These are phyloP conservation scores for Stegana nigrithorax DNA, from an alignment of 2,888 invertebrate species.

Conservation along the genomic window DNA sequence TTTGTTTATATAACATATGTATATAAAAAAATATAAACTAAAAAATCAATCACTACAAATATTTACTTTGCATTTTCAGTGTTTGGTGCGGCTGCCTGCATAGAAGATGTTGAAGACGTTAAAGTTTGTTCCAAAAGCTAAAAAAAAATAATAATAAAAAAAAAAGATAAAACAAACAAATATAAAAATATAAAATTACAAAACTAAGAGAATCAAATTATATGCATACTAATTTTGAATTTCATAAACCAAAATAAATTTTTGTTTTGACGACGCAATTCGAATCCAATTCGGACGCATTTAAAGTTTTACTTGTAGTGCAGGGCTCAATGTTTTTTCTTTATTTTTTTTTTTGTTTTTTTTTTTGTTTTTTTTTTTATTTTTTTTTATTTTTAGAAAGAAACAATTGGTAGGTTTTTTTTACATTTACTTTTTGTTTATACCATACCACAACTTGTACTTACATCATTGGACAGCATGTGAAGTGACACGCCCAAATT, in stretches of 20 bases:
- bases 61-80: conserved; percentile 75
- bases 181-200: conserved; percentile 60
- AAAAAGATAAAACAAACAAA: conserved; percentile 41
- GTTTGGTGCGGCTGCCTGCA: conserved; percentile 70
- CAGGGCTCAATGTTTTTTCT: neutral
- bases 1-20: conserved; percentile 9
- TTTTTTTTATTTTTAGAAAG: conserved; percentile 24
- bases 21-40: conserved; percentile 35
- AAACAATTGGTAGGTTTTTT: conserved; percentile 38
- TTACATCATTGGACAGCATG: conserved; percentile 73
- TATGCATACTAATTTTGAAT: neutral
- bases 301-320: conserved; percentile 17
- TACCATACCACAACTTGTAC: conserved; percentile 50
- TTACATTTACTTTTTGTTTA: conserved; percentile 42
- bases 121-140: conserved; percentile 78
- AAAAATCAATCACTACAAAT: conserved; percentile 66
- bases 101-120: conserved; percentile 69
- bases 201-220: conserved; percentile 21
- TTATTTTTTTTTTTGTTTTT: no score
- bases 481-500: conserved; percentile 71
- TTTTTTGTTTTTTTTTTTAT: conserved; percentile 18
- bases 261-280: neutral
- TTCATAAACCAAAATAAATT: conserved; percentile 16
- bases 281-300: conserved; percentile 22
- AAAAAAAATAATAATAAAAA: conserved; percentile 70